A percentile compares a stretch with the other conserved stretches of the same genome.
These are phyloP conservation scores for Speoplatyrhinus poulsoni DNA, from an alignment of 2,113 vertebrate species.

Conservation along the genomic window DNA sequence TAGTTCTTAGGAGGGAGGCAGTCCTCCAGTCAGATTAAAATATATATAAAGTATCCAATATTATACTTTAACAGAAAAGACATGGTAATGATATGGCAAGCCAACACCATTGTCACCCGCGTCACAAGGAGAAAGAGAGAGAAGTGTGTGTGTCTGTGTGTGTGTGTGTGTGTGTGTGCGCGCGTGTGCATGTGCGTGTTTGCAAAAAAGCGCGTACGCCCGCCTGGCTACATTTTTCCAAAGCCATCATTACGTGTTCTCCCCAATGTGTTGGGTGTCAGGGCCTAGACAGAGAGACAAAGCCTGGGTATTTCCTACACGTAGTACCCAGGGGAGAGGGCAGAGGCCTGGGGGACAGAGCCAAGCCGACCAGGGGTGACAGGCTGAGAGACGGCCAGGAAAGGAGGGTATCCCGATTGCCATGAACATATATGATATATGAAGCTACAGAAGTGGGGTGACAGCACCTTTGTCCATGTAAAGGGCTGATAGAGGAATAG, in stretches of 20 bases:
- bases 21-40: constrained; percentile 53
- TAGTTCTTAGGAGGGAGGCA: constrained; percentile 22
- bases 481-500: constrained; percentile 20
- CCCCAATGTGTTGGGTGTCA: constrained; percentile 57
- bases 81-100: constrained; percentile 61
- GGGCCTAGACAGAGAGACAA: constrained; percentile 67
- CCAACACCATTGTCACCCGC: constrained; percentile 58
- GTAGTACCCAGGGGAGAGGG: constrained; percentile 62
- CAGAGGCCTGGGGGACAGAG: constrained; percentile 53
- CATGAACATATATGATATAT: constrained; percentile 14
- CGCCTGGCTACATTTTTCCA: constrained; percentile 46
- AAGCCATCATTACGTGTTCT: constrained; percentile 68
- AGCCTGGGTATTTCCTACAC: constrained; percentile 54
- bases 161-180: constrained; percentile 8
- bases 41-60: constrained; percentile 53
- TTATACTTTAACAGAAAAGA: constrained; percentile 53
- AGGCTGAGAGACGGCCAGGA: constrained; percentile 50
- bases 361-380: constrained; percentile 31
- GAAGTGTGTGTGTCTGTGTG: background rate
- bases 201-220: background rate
- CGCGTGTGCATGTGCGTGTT: constrained; percentile 36
- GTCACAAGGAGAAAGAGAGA: constrained; percentile 36
- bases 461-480: constrained; percentile 49
- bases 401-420: background rate
- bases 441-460: constrained; percentile 32